These are phyloP conservation scores for Melipona beecheii DNA, from an alignment of 2,888 invertebrate species.

Conservation along the genomic window DNA sequence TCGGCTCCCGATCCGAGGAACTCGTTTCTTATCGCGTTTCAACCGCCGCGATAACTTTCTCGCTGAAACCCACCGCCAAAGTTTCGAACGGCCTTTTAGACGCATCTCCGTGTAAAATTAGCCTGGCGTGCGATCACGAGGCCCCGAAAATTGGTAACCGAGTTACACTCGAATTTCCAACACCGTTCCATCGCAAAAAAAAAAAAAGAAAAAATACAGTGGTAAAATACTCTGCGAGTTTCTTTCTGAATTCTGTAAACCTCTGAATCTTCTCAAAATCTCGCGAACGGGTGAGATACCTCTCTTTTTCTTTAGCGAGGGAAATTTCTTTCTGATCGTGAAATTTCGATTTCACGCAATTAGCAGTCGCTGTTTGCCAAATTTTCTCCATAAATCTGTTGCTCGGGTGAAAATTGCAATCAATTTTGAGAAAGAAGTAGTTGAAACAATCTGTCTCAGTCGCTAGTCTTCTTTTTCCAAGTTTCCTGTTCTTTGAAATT, in stretches of 20 bases:
- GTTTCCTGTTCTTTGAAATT: too few relatives aligned
- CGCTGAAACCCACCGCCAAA: neutral
- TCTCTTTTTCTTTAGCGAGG: too few relatives aligned
- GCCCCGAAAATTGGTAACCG: neutral
- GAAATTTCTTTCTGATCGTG: too few relatives aligned
- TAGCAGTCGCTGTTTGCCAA: too few relatives aligned
- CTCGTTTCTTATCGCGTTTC: constrained; percentile 14
- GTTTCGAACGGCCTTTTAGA: neutral
- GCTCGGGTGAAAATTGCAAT: neutral
- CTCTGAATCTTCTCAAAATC: too few relatives aligned
- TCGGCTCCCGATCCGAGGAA: neutral
- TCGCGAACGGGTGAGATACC: too few relatives aligned
- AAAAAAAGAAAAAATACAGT: too few relatives aligned
- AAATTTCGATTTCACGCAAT: too few relatives aligned
- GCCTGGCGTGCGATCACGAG: neutral
- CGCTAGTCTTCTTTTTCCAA: neutral
- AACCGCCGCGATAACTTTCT: constrained; percentile 12
- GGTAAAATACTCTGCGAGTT: too few relatives aligned
- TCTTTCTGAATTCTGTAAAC: too few relatives aligned
- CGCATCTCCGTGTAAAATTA: neutral
- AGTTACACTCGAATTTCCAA: neutral
- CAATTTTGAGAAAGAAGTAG: neutral
- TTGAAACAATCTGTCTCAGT: neutral
- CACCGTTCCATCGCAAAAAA: neutral
- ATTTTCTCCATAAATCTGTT: too few relatives aligned